Percentiles rank a stretch among this genome's conserved stretches.
These are phyloP conservation scores for Phyllotreta cruciferae DNA, from an alignment of 2,888 invertebrate species.

Conservation along the genomic window DNA sequence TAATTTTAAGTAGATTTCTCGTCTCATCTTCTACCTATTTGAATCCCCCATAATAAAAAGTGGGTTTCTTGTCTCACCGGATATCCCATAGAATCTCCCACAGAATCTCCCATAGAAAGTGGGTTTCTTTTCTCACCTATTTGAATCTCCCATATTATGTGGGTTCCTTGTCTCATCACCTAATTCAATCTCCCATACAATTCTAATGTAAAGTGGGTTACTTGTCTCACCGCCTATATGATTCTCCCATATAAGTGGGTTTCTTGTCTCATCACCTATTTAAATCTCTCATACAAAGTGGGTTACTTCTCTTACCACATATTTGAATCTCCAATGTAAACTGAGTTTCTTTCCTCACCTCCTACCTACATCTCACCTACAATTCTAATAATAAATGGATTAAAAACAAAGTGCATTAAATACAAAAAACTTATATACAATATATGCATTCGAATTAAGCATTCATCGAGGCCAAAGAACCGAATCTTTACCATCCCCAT, in stretches of 20 bases:
- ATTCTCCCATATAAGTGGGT: background rate
- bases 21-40: no score
- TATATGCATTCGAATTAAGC: no score
- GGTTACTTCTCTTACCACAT: background rate
- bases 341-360: background rate
- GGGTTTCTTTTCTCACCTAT: background rate
- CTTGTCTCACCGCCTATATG: no score
- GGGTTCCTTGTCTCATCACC: background rate
- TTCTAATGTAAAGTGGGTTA: no score
- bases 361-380: background rate
- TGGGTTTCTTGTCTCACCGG: no score
- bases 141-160: background rate
- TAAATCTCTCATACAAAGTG: background rate
- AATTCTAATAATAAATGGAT: background rate
- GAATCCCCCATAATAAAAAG: no score
- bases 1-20: no score
- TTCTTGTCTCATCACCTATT: background rate
- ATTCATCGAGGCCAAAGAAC: no score
- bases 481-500: no score
- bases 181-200: background rate
- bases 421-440: no score
- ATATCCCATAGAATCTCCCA: no score
- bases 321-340: background rate
- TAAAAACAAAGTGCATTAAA: background rate
- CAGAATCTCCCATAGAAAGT: background rate